phyloP scores from a whole-genome alignment of 2,888 invertebrate species.

The Helicoverpa assulta region DNA sequence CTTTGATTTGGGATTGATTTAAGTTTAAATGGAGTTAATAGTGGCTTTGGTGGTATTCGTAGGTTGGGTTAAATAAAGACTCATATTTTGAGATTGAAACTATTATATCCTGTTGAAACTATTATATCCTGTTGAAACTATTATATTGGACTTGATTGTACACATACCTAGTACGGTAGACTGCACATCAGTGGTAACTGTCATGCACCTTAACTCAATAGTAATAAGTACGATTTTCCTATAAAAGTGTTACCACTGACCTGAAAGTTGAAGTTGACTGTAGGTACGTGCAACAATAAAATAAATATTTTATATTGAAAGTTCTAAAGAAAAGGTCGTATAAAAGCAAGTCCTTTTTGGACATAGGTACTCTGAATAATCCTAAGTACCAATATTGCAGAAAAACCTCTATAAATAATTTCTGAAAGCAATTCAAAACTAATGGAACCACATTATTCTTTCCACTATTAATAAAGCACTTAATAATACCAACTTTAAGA shows the following conservation, averaged over 20 bases:
- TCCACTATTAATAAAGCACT: conserved; percentile 39
- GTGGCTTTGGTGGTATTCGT: neutral
- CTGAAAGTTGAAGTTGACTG: too few relatives aligned
- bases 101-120: neutral
- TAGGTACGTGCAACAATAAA: neutral
- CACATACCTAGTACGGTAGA: neutral
- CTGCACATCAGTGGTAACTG: too few relatives aligned
- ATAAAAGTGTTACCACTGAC: too few relatives aligned
- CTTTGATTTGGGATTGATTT: conserved; percentile 36
- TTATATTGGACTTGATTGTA: too few relatives aligned
- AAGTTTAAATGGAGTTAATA: conserved; percentile 36
- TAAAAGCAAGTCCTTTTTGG: conserved; percentile 2
- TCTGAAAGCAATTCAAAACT: conserved; percentile 35
- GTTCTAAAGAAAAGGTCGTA: neutral
- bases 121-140: neutral
- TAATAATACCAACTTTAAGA: conserved; percentile 30
- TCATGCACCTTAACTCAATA: too few relatives aligned
- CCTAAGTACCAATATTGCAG: conserved; percentile 19
- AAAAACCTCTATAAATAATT: conserved; percentile 44
- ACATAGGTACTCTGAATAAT: conserved; percentile 3
- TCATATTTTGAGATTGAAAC: neutral
- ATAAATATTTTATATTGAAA: neutral
- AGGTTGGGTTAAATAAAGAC: neutral
- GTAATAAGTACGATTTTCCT: too few relatives aligned
- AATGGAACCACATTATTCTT: conserved; percentile 36